A percentile compares a stretch with the other conserved stretches of the same genome.
These are phyloP conservation scores for Drosophila mettleri DNA, from an alignment of 2,888 invertebrate species.

Conservation along the genomic window DNA sequence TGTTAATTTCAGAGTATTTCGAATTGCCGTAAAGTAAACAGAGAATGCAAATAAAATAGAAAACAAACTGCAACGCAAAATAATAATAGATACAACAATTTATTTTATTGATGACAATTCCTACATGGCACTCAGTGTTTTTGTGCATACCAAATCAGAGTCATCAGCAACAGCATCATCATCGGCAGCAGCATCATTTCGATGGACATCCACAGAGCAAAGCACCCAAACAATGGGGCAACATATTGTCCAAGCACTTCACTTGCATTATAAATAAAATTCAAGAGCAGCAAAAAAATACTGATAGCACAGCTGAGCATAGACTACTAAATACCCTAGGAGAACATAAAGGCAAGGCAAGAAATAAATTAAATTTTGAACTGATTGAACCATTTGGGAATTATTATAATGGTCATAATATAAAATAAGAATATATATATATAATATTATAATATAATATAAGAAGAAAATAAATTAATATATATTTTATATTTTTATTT, in stretches of 20 bases:
- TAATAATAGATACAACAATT: slow-evolving; percentile 57
- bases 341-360: no score
- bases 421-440: no score
- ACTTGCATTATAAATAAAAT: slow-evolving; percentile 64
- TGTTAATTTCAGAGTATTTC: slow-evolving; percentile 48
- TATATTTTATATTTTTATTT: neutral
- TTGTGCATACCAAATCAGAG: slow-evolving; percentile 70
- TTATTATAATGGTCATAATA: neutral
- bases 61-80: slow-evolving; percentile 23
- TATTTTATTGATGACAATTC: slow-evolving; percentile 74
- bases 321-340: slow-evolving; percentile 25
- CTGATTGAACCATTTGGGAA: neutral
- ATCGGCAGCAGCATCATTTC: slow-evolving; percentile 5
- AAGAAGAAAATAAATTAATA: no score
- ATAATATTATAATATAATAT: no score
- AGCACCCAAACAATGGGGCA: slow-evolving; percentile 48
- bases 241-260: slow-evolving; percentile 38
- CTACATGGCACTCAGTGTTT: slow-evolving; percentile 54
- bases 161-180: slow-evolving; percentile 28
- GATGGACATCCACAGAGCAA: slow-evolving; percentile 26
- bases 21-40: slow-evolving; percentile 26
- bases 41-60: slow-evolving; percentile 15
- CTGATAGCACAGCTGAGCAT: neutral
- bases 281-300: slow-evolving; percentile 17
- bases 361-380: neutral